Conservation (phyloP, 2,113 vertebrate species). For the Pantherophis guttatus region DNA sequence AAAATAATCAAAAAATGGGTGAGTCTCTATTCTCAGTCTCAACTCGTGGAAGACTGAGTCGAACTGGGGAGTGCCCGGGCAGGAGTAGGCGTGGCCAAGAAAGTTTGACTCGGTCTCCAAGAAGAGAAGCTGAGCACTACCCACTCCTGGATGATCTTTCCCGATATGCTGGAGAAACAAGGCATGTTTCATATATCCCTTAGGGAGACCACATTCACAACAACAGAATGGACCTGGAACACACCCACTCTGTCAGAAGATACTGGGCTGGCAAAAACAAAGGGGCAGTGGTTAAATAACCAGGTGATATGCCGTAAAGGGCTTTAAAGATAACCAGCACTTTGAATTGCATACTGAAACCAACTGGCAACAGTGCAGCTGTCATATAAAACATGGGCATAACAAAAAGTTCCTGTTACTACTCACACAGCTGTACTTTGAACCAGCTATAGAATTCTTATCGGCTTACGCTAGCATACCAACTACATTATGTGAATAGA, state of each 20-base stretch:
- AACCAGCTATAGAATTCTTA: neutral
- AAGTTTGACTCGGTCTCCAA: too few species aligned
- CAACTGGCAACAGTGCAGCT: neutral
- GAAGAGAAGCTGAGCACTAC: too few species aligned
- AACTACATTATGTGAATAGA: neutral
- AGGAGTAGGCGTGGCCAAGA: too few species aligned
- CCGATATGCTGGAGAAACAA: neutral
- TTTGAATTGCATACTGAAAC: neutral
- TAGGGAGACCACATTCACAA: neutral
- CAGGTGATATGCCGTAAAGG: neutral
- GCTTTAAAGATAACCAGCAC: neutral
- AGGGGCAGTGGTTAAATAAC: neutral
- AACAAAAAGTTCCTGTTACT: neutral
- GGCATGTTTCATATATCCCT: neutral
- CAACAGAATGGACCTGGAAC: neutral
- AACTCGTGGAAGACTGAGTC: too few species aligned
- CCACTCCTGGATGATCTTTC: too few species aligned
- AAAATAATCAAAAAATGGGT: too few species aligned
- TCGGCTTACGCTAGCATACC: neutral
- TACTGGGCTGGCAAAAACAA: neutral
- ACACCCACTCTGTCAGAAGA: neutral
- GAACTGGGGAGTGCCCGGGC: too few species aligned
- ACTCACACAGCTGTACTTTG: neutral
- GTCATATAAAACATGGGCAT: neutral
- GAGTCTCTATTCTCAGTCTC: too few species aligned